Conservation (phyloP, 2,113 vertebrate species). For the Xiphophorus hellerii region DNA sequence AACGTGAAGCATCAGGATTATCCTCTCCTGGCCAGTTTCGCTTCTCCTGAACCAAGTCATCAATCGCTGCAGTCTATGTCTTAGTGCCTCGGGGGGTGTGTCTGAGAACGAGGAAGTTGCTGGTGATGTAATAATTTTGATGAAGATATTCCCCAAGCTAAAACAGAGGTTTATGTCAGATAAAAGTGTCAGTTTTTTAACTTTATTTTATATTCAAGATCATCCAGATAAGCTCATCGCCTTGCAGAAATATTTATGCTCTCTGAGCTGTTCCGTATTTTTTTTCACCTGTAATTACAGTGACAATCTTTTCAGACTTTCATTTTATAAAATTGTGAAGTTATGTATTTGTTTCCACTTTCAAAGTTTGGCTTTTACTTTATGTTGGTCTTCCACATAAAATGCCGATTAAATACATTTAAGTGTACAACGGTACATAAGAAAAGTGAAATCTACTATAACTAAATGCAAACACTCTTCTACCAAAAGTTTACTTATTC, state of each 20-base stretch:
- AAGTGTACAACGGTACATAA: not conserved
- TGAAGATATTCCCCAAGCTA: not conserved
- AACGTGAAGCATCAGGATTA: conserved; percentile 57
- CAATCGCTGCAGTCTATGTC: conserved; percentile 39
- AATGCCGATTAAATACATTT: not conserved
- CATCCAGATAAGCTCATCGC: not conserved
- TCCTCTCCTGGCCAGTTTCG: conserved; percentile 41
- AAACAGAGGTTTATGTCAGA: not conserved
- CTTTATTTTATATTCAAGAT: not conserved
- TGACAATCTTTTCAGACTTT: not conserved
- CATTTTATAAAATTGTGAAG: not conserved
- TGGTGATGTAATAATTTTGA: not conserved
- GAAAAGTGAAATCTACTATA: not conserved
- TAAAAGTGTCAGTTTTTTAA: not conserved
- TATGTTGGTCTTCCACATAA: not conserved
- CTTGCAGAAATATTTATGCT: not conserved
- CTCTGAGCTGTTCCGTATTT: not conserved
- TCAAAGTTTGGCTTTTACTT: not conserved
- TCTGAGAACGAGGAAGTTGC: not conserved
- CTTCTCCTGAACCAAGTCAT: conserved; percentile 58
- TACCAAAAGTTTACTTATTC: not conserved
- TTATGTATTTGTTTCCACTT: not conserved
- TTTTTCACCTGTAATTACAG: no score
- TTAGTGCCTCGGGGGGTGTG: not conserved
- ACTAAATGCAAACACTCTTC: not conserved